A percentile compares a stretch with the other conserved stretches of the same genome.
phyloP scores from a whole-genome alignment of 2,888 invertebrate species.

The Sisyra nigra region DNA sequence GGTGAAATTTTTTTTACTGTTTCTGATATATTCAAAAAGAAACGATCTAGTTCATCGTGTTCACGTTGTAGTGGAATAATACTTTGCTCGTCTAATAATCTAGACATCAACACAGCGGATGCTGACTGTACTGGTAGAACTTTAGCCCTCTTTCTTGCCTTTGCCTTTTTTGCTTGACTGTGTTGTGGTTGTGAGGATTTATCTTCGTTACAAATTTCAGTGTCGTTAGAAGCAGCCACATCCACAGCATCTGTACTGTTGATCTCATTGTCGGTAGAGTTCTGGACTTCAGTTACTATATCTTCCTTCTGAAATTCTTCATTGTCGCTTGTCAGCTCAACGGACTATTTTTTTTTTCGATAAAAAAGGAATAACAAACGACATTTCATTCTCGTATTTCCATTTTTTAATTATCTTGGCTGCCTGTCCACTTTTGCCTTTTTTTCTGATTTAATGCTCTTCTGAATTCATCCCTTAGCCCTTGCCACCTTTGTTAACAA shows the following conservation, averaged over 20 bases:
- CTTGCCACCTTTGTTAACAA: neutral
- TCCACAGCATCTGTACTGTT: slow-evolving; percentile 1
- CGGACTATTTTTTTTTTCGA: slow-evolving; percentile 9
- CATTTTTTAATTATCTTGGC: slow-evolving; percentile 11
- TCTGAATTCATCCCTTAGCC: slow-evolving; percentile 2
- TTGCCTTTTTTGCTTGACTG: neutral
- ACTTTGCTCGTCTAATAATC: too few species aligned
- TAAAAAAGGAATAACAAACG: slow-evolving; percentile 9
- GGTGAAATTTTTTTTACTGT: too few species aligned
- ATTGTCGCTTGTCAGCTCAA: slow-evolving; percentile 5
- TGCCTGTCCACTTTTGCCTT: slow-evolving; percentile 10
- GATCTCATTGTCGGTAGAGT: slow-evolving; percentile 6
- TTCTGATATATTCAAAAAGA: too few species aligned
- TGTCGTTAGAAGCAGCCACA: neutral
- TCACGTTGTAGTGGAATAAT: too few species aligned
- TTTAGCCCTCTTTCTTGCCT: neutral
- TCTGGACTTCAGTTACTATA: slow-evolving; percentile 5
- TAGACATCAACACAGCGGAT: neutral
- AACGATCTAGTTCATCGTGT: too few species aligned
- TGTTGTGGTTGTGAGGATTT: neutral
- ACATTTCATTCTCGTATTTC: slow-evolving; percentile 12
- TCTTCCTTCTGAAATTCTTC: slow-evolving; percentile 10
- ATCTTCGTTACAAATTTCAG: too few species aligned
- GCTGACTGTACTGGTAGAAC: neutral
- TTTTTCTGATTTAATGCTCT: slow-evolving; percentile 9